A percentile compares a stretch with the other conserved stretches of the same genome.
phyloP scores from a whole-genome alignment of 1,140 invertebrate genomes.

The Ladona fulva region DNA sequence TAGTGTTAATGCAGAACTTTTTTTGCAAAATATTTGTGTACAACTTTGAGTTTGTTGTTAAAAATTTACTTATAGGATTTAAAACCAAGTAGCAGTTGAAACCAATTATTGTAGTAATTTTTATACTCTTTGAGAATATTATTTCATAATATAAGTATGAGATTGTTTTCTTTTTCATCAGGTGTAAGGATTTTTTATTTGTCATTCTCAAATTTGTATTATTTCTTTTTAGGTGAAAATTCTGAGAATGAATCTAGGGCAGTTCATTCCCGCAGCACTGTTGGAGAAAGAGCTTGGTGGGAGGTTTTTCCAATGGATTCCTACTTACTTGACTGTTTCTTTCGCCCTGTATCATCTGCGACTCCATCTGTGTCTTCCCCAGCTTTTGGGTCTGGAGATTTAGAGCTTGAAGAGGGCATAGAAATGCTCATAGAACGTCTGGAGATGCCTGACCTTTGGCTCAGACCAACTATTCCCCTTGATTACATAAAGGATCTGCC shows the following conservation, averaged over 20 bases:
- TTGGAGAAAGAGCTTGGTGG: conserved; percentile 25
- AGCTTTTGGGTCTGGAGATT: conserved; percentile 24
- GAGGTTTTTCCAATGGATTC: conserved; percentile 28
- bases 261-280: background rate
- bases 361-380: conserved; percentile 21
- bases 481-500: conserved; percentile 46
- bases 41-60: too few species aligned
- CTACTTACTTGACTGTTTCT: conserved; percentile 31
- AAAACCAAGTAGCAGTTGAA: too few species aligned
- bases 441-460: conserved; percentile 40
- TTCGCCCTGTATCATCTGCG: conserved; percentile 30
- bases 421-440: conserved; percentile 38
- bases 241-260: background rate
- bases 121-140: too few species aligned
- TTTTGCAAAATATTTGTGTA: too few species aligned
- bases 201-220: too few species aligned
- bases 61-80: too few species aligned
- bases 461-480: conserved; percentile 35
- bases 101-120: too few species aligned
- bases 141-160: too few species aligned
- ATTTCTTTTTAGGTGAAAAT: background rate
- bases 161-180: too few species aligned
- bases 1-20: too few species aligned
- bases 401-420: conserved; percentile 30
- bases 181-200: too few species aligned